phyloP scores from a whole-genome alignment of 2,888 invertebrate species.

The Lasioglossum zephyrum region DNA sequence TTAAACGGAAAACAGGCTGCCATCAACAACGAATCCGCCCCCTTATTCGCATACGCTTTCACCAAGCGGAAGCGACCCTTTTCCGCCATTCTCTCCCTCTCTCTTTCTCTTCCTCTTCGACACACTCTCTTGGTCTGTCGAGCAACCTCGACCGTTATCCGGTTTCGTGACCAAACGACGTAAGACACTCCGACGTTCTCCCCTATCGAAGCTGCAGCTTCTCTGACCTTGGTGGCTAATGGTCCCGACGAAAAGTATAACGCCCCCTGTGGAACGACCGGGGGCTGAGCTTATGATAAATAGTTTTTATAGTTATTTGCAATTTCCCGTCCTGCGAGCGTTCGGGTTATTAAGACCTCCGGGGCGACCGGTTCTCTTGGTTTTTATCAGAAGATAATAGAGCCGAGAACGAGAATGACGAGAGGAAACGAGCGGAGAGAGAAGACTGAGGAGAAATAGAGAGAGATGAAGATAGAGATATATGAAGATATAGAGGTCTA shows the following conservation, averaged over 20 bases:
- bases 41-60: no score
- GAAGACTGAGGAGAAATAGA: neutral
- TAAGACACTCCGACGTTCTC: slow-evolving; percentile 47
- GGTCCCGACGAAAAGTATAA: slow-evolving; percentile 51
- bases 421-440: neutral
- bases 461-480: neutral
- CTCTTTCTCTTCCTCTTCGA: neutral
- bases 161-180: slow-evolving; percentile 63
- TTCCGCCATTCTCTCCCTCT: neutral
- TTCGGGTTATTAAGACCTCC: slow-evolving; percentile 41
- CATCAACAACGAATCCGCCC: no score
- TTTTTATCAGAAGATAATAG: slow-evolving; percentile 12
- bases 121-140: neutral
- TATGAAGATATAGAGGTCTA: neutral
- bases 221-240: slow-evolving; percentile 63
- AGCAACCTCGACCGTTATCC: slow-evolving; percentile 30
- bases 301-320: slow-evolving; percentile 38
- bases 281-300: slow-evolving; percentile 39
- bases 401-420: neutral
- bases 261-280: slow-evolving; percentile 24
- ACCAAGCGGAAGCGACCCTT: no score
- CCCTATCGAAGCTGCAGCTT: slow-evolving; percentile 49
- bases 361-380: slow-evolving; percentile 15
- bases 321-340: neutral
- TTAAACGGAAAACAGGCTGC: no score